Evolutionary conservation across 1,140 invertebrate genomes (phyloP), one percentile per base, ranked within the genome.

Genomic region (Ctenoplectra terminalis): DNA sequence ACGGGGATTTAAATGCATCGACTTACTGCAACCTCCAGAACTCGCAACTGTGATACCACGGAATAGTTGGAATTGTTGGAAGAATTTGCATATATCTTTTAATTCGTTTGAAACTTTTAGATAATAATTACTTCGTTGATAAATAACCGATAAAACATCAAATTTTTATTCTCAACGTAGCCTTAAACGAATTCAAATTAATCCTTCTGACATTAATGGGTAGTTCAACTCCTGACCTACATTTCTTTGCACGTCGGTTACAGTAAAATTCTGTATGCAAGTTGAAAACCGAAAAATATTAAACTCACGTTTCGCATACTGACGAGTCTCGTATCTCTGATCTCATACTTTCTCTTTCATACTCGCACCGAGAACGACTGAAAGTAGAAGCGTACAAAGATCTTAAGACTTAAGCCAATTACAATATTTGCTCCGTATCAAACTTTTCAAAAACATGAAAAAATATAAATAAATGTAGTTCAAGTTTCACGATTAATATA

Each of bases 1-100:
- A 72, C 56, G 34, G 8, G 8, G 48, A 20, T 77, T 69, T 46
- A 70, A 77, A 77, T 37, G 75, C 64, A 70, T 58, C 50, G 64
- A 37, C 26, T 77, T 26, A 26, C 46, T 40, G 23, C 15, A 29
- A 48, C 23, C n/a, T 2, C 50, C 9, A 43, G 43, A 40, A 71
- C 17, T 77, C 7, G 20, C 37, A 4, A 29, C 48, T 31, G 46
- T 31, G 73, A 64, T 63, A 77, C 52, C 29, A 29, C 9, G 17
- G 23, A 31, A 23, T 63, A 50, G 40, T 34, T 26, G 34, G 29
- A 46, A 48, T 46, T 20, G 50, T 52, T 69, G n/a, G 26, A n/a
- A 43, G 26, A 31, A 46, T 23, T 63, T 15, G 8, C 29, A 23
- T 15, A 31, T 1, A 11, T n/a, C 29, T 23, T n/a, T n/a, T 9